Conservation (phyloP, 2,888 invertebrate genomes). For the Agrochola circellaris region DNA sequence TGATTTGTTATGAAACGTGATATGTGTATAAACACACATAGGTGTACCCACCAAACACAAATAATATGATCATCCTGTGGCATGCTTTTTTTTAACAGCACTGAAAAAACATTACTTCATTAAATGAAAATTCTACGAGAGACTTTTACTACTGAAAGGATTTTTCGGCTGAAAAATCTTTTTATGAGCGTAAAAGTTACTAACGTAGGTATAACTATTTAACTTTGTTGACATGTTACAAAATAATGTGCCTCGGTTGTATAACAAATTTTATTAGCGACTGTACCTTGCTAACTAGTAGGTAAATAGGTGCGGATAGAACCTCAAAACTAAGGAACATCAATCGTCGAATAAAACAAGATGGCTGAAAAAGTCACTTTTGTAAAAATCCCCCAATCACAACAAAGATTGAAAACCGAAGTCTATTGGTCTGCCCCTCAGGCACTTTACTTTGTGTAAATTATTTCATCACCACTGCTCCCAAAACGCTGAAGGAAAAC, state of each 20-base stretch:
- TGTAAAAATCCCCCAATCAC: constrained; percentile 21
- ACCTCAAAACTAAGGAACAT: background rate
- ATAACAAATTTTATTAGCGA: constrained; percentile 42
- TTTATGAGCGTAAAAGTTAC: constrained; percentile 23
- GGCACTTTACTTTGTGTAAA: too few species aligned
- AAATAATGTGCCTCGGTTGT: constrained; percentile 45
- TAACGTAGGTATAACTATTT: constrained; percentile 4
- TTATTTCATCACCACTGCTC: too few species aligned
- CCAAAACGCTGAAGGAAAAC: too few species aligned
- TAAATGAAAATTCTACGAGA: constrained; percentile 9
- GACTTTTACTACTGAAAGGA: constrained; percentile 10
- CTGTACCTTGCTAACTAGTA: constrained; percentile 47
- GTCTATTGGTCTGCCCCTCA: too few species aligned
- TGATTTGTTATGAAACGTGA: background rate
- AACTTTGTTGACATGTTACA: constrained; percentile 38
- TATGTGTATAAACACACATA: too few species aligned
- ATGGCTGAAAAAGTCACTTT: background rate
- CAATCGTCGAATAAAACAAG: background rate
- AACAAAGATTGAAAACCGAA: constrained; percentile 24
- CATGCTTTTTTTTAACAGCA: constrained; percentile 5
- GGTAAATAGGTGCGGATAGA: constrained; percentile 13
- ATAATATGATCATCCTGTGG: background rate
- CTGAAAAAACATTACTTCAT: constrained; percentile 21
- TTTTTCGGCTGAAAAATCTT: constrained; percentile 28
- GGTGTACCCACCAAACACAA: background rate